Evolutionary conservation across 2,888 invertebrate genomes (phyloP), one percentile per base, ranked within the genome.

Genomic region (Busseola fusca): DNA sequence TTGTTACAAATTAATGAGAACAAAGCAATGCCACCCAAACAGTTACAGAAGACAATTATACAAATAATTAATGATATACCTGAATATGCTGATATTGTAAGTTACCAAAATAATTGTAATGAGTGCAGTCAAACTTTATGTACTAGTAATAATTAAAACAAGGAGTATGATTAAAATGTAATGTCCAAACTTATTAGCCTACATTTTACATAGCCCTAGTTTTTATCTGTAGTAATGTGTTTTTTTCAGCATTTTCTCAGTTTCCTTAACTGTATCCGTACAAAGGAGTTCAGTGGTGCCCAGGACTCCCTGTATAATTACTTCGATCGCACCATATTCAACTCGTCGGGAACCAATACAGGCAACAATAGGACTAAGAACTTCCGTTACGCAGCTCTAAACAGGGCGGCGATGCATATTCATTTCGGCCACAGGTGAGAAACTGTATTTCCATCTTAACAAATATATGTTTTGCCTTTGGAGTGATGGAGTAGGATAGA

Each of bases 351-450:
- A 3, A 90, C 80, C 73, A 94, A 91, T 59, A 90, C 91, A 60
- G 96, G 96, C 80, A 94, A 93, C 57, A 95, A 95, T 66, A 93
- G 93, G 80, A 96, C 96, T 75, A 97, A 97, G 88, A 97, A 97
- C 57, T 98, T 98, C 87, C 96, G 99, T 88, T 99, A 98, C 90
- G 98, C 99, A 10, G 98, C 98, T 27, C 96, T 99, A n/a, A 99
- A 98, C 91, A 96, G 99, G 79, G 98, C 98, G 0, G 97, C 98
- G 34, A 96, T 99, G 86, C 98, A 99, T 91, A 97, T 98, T 62
- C 97, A 98, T 84, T 99, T 99, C 92, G 97, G 97, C 64, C 97
- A 98, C 89, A 97, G 96, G 98, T 98, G 93, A 90, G 92, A 87
- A 62, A 9, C 25, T 25, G 45, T n/a, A 27, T 12, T 4, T 27